Evolutionary conservation across 2,888 invertebrate genomes (phyloP).

Genomic region (Tenthredo amoena): DNA sequence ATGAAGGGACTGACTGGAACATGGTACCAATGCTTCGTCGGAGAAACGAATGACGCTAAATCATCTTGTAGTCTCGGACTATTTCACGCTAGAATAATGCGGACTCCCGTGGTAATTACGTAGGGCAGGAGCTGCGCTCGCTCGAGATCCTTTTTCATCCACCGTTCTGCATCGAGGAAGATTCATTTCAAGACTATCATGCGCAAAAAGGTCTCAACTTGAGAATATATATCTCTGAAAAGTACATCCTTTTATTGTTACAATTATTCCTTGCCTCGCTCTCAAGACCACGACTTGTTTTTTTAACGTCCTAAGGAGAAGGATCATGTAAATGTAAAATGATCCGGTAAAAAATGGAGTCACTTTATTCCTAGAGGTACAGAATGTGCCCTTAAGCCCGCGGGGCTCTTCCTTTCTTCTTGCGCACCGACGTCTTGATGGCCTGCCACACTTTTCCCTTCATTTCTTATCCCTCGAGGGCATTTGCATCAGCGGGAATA

Average conservation of each 20-base stretch:
- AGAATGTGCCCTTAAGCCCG: neutral
- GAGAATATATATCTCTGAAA: neutral
- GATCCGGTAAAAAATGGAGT: neutral
- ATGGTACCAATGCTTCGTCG: neutral
- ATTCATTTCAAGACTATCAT: neutral
- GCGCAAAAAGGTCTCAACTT: constrained; percentile 9
- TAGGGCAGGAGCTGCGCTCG: neutral
- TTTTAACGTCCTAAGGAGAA: neutral
- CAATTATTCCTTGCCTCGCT: neutral
- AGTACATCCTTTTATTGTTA: neutral
- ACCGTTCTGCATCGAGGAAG: constrained; percentile 5
- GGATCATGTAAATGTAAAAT: neutral
- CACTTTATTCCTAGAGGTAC: constrained; percentile 7
- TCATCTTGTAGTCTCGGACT: constrained; percentile 37
- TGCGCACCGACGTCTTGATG: constrained; percentile 20
- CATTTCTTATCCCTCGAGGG: constrained; percentile 34
- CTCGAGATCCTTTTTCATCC: neutral
- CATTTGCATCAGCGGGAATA: constrained; percentile 38
- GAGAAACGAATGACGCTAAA: constrained; percentile 44
- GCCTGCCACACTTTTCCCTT: constrained; percentile 38
- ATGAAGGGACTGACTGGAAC: constrained; percentile 39
- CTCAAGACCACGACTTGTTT: neutral
- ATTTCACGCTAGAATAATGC: constrained; percentile 47
- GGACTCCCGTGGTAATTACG: constrained; percentile 34
- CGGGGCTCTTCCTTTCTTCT: constrained; percentile 22